Base-by-base conservation (phyloP, 2,888 invertebrate species). In the Platycheirus albimanus region DNA sequence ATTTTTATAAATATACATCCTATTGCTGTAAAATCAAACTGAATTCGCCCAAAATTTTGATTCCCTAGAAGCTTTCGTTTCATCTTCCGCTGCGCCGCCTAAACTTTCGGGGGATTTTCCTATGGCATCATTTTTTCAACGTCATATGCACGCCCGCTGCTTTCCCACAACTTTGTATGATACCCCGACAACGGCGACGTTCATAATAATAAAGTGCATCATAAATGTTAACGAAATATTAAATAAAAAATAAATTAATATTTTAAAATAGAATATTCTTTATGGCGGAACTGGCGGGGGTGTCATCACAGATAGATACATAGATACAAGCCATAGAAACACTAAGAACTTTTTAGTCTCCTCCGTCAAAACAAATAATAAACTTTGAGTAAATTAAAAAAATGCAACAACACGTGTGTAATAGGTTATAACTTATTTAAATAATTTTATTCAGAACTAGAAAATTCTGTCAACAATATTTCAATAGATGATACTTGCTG, bases 41-140 rank as follows among this genome's bases (percentile, higher is more conserved):
- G 11, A 28, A 58, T 58, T 54, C 54, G 54, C 13, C 36, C 19
- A 36, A 36, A 36, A 36, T 36, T 4, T 3, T 19, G 10, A 15
- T 15, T 41, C 7, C 15, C 24, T 15, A 58, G 15, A 58, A 41
- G 41, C 41, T 58, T 41, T 56, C 8, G 8, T 52, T 1, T n/a
- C n/a, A n/a, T n/a, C n/a, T n/a, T n/a, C n/a, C n/a, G n/a, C n/a
- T n/a, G n/a, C n/a, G n/a, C n/a, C n/a, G n/a, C n/a, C n/a, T 7
- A 17, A 33, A 52, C 30, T 52, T 54, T 52, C 38, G 10, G 58
- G 58, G 41, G 58, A 58, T 58, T 58, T 58, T 58, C 41, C 41
- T 28, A 41, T 10, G 3, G 13, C 58, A 41, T 41, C 41, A 19
- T 45, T 10, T 24, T 11, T 11, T 58, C 10, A 13, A 41, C 56